Evolutionary conservation across 2,888 invertebrate species (phyloP).

Genomic region (Oligia latruncula): DNA sequence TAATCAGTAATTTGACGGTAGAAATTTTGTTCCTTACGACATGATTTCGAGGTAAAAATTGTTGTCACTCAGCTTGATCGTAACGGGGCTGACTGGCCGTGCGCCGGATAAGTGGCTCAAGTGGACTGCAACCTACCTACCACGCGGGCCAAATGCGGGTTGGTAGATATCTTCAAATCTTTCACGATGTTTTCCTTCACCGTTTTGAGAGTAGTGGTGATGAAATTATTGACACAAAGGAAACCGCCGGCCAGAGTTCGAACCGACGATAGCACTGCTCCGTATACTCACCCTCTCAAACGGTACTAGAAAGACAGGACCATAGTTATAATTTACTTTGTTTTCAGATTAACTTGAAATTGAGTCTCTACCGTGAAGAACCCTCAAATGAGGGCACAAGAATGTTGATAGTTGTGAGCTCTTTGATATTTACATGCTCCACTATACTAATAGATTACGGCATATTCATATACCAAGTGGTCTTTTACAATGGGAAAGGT

Average conservation of each 20-base stretch:
- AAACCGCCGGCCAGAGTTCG: too few species aligned
- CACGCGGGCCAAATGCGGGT: too few species aligned
- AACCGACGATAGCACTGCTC: too few species aligned
- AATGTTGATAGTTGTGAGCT: constrained; percentile 31
- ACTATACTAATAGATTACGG: constrained; percentile 38
- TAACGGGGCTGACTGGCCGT: background rate
- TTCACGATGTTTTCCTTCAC: too few species aligned
- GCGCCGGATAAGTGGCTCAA: too few species aligned
- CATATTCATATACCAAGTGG: constrained; percentile 44
- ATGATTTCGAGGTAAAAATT: background rate
- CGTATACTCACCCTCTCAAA: background rate
- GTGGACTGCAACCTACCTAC: too few species aligned
- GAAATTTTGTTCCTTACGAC: too few species aligned
- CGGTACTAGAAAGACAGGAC: background rate
- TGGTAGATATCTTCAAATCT: too few species aligned
- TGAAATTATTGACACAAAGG: too few species aligned
- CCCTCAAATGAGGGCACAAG: constrained; percentile 40
- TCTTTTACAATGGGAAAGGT: constrained; percentile 36
- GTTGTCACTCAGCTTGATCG: background rate
- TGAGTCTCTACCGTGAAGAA: constrained; percentile 53
- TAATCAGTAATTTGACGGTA: background rate
- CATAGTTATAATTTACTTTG: background rate
- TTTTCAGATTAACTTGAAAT: constrained; percentile 67
- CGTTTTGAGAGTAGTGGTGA: too few species aligned
- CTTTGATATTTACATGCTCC: constrained; percentile 34